Conservation (phyloP, 2,797 vertebrate genomes). For the Poeciliopsis infans region DNA sequence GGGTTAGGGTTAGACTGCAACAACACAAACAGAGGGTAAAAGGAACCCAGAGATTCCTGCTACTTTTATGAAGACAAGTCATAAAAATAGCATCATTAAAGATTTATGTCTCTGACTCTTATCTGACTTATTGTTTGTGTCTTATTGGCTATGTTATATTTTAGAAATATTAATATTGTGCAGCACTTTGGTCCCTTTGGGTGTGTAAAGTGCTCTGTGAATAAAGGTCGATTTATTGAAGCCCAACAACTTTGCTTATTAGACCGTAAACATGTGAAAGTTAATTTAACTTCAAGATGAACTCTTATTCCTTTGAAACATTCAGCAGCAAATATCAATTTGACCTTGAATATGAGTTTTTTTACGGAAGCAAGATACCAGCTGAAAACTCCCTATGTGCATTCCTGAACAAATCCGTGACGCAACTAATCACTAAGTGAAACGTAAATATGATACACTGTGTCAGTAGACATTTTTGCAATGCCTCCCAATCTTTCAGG, state of each 20-base stretch:
- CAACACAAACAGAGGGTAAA: neutral
- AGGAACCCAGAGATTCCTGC: neutral
- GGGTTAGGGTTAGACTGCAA: neutral
- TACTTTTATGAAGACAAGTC: neutral
- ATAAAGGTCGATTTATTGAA: neutral
- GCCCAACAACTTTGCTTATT: neutral
- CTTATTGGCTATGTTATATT: no score
- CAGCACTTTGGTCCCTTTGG: neutral
- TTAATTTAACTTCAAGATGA: neutral
- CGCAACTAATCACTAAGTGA: constrained; percentile 20
- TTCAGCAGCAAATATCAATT: constrained; percentile 3
- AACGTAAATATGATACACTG: constrained; percentile 5
- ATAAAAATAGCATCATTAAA: neutral
- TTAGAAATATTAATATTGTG: no score
- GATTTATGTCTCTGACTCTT: neutral
- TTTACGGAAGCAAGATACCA: neutral
- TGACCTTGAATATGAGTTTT: neutral
- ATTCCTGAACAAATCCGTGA: constrained; percentile 10
- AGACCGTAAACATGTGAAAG: neutral
- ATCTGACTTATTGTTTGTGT: no score
- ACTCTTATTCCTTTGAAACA: neutral
- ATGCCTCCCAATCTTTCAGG: constrained; percentile 7
- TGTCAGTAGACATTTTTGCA: constrained; percentile 35
- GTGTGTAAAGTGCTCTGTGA: neutral
- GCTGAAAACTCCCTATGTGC: constrained; percentile 1